Evolutionary conservation across 2,888 invertebrate species (phyloP), one percentile per base, ranked within the genome.

Genomic region (Hydropsyche betteni): DNA sequence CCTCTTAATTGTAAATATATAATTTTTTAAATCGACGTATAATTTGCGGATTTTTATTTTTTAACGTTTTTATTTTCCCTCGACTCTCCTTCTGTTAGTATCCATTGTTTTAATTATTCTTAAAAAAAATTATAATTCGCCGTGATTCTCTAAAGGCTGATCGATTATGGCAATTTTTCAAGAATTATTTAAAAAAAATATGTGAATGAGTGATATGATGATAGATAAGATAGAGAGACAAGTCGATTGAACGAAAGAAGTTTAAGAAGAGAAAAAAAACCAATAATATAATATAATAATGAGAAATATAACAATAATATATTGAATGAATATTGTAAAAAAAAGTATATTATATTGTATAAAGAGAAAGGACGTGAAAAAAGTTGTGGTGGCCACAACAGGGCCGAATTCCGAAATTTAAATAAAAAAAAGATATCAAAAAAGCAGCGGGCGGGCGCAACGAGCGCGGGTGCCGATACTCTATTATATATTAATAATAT

Each of bases 101-200:
- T 58, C 69, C 53, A 4, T 61, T 61, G 8, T 55, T 55, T 64
- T 51, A 8, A 38, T 34, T 44, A 4, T 50, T 44, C n/a, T 50
- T 34, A n/a, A 12, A 50, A n/a, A 36, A 36, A 14, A 38, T 55
- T 72, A 74, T 75, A 74, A 74, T 79, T 78, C 79, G 76, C 77
- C 76, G 77, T 78, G 78, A 79, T 79, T 77, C 75, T 78, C 79
- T 76, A 69, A 79, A 79, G 79, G 78, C 79, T 79, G 79, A 79
- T 78, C 75, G 78, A 79, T 72, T 73, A 79, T 77, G 78, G 77
- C 78, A 77, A 77, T 78, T 58, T 78, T 76, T 76, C 78, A 74
- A 75, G 77, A 77, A 71, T 79, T 77, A 78, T 78, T 79, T 79
- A 77, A 78, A 75, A 76, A 76, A 79, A 58, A 64, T 34, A 64